Percentiles rank a stretch among this genome's conserved stretches.
phyloP scores from a whole-genome alignment of 1,140 invertebrate species.

The Samia ricini region DNA sequence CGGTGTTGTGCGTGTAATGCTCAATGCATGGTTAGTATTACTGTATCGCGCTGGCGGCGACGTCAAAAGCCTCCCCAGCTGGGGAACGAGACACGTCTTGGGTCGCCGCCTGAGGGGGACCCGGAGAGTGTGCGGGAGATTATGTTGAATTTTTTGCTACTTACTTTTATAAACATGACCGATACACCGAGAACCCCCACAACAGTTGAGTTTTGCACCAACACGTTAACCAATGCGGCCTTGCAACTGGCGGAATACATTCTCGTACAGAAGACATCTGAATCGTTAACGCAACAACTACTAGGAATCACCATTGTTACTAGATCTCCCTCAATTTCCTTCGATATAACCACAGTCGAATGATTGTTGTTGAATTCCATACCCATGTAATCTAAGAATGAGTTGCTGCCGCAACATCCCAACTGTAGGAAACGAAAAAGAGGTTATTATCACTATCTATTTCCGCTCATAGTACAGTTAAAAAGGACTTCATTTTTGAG shows the following conservation, averaged over 20 bases:
- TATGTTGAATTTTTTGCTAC: no score
- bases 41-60: no score
- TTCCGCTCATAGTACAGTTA: no score
- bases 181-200: constrained; percentile 62
- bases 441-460: background rate
- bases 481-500: no score
- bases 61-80: no score
- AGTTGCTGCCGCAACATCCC: constrained; percentile 56
- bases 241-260: constrained; percentile 47
- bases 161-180: constrained; percentile 67
- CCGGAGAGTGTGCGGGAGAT: no score
- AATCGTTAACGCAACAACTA: constrained; percentile 40
- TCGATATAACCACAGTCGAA: constrained; percentile 36
- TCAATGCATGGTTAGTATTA: no score
- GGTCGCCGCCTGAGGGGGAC: no score
- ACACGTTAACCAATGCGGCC: constrained; percentile 37
- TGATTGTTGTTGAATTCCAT: constrained; percentile 47
- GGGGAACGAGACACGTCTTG: no score
- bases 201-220: constrained; percentile 57
- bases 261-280: constrained; percentile 33
- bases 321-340: constrained; percentile 26
- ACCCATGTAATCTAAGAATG: constrained; percentile 50
- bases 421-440: constrained; percentile 36
- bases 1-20: no score
- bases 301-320: constrained; percentile 38